These are phyloP conservation scores for Varanus komodoensis DNA, from an alignment of 2,113 vertebrate species.

Conservation along the genomic window DNA sequence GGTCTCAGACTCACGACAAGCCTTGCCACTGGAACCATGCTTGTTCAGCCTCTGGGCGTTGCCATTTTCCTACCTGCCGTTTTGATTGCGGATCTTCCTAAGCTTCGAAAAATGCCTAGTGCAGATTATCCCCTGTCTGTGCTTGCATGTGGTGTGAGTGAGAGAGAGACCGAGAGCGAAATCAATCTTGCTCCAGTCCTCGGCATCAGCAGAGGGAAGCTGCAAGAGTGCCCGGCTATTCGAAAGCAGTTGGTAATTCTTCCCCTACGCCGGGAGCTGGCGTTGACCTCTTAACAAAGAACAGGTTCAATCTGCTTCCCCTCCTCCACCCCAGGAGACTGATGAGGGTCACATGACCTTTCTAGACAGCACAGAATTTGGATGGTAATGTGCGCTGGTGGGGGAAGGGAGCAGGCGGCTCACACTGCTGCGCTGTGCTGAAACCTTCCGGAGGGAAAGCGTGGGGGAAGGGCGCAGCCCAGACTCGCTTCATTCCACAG, in stretches of 20 bases:
- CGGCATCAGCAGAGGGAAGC: not conserved
- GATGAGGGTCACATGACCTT: constrained; percentile 89
- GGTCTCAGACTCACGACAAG: not conserved
- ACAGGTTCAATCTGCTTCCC: constrained; percentile 85
- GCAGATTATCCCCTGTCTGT: too few relatives aligned
- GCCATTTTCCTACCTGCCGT: not conserved
- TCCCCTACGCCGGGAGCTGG: constrained; percentile 76
- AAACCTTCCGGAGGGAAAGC: not conserved
- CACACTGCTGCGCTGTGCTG: constrained; percentile 61
- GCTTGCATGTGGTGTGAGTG: not conserved
- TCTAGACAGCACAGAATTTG: constrained; percentile 83
- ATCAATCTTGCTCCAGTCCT: not conserved
- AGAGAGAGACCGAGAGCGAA: not conserved
- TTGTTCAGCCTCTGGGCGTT: not conserved
- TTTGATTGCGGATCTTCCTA: not conserved
- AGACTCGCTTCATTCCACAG: constrained; percentile 45
- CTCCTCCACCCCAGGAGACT: constrained; percentile 79
- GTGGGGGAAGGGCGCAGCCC: not conserved
- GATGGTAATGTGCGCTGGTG: constrained; percentile 74
- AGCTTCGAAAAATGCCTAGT: not conserved
- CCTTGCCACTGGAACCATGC: not conserved
- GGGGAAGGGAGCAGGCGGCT: constrained; percentile 65
- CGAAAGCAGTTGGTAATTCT: constrained; percentile 76
- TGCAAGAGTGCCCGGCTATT: constrained; percentile 73
- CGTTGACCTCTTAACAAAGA: constrained; percentile 91